A percentile compares a stretch with the other conserved stretches of the same genome.
Conservation (phyloP, 2,797 vertebrate species). For the Cetoscarus ocellatus region DNA sequence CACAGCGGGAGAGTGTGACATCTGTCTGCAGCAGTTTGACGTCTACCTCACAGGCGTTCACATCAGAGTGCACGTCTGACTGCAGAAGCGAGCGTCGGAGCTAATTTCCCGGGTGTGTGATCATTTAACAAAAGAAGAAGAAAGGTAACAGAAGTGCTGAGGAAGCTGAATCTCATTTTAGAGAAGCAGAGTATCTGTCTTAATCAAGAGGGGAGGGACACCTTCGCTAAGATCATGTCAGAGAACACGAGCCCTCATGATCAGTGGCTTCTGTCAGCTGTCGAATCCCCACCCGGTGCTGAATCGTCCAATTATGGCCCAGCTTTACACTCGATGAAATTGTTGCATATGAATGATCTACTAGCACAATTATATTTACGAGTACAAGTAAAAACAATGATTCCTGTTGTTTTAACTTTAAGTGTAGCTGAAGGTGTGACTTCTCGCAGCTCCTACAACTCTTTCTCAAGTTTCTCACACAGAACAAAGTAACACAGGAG, state of each 20-base stretch:
- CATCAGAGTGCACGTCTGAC: background rate
- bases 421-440: constrained; percentile 24
- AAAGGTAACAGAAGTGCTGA: constrained; percentile 49
- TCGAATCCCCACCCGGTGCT: background rate
- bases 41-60: constrained; percentile 20
- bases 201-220: constrained; percentile 56
- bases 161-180: constrained; percentile 51
- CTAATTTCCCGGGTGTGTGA: constrained; percentile 75
- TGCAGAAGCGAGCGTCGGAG: constrained; percentile 11
- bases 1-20: constrained; percentile 22
- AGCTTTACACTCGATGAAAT: constrained; percentile 2
- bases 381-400: background rate
- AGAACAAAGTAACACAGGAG: constrained; percentile 26
- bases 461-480: constrained; percentile 10
- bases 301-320: constrained; percentile 1
- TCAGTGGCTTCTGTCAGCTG: constrained; percentile 30
- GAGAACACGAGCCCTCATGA: constrained; percentile 7
- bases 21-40: constrained; percentile 29
- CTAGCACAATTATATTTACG: background rate
- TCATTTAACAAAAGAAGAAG: constrained; percentile 57
- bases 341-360: background rate
- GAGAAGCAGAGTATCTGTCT: constrained; percentile 58
- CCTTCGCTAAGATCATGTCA: constrained; percentile 27
- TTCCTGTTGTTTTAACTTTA: constrained; percentile 14
- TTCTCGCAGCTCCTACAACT: constrained; percentile 53